Percentiles rank a stretch among this genome's conserved stretches.
Evolutionary conservation across 2,113 vertebrate species (phyloP).

Genomic region (Myrmecophaga tridactyla): DNA sequence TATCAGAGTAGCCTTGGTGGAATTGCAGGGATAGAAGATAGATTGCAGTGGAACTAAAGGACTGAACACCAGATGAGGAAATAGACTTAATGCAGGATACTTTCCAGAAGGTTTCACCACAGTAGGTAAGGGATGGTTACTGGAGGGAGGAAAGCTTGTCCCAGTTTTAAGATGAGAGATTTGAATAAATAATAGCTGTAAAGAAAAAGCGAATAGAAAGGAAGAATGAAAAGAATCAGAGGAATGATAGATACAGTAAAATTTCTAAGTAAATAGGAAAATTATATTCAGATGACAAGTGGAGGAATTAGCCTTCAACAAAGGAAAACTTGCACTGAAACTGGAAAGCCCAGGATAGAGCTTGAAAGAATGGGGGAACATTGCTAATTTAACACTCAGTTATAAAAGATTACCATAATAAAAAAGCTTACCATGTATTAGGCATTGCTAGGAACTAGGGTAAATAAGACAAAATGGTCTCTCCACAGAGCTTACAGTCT

Average conservation of each 20-base stretch:
- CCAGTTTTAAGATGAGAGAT: background rate
- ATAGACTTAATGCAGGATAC: background rate
- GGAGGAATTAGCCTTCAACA: background rate
- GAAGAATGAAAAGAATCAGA: background rate
- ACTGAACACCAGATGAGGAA: background rate
- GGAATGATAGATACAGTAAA: background rate
- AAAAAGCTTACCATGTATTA: background rate
- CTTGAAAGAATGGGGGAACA: background rate
- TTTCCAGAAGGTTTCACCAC: background rate
- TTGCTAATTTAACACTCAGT: background rate
- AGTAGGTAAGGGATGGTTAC: background rate
- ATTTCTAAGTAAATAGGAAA: background rate
- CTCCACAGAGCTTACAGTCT: background rate
- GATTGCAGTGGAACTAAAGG: background rate
- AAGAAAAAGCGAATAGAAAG: background rate
- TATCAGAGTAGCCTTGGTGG: background rate
- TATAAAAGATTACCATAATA: background rate
- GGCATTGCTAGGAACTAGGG: background rate
- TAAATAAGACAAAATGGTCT: background rate
- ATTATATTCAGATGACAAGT: background rate
- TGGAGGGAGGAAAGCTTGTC: background rate
- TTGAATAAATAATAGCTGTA: background rate
- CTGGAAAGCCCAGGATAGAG: background rate
- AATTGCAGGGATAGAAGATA: background rate
- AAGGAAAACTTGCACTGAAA: background rate